These are phyloP conservation scores for Orthonyx spaldingii DNA, from an alignment of 2,113 vertebrate species.

Conservation along the genomic window DNA sequence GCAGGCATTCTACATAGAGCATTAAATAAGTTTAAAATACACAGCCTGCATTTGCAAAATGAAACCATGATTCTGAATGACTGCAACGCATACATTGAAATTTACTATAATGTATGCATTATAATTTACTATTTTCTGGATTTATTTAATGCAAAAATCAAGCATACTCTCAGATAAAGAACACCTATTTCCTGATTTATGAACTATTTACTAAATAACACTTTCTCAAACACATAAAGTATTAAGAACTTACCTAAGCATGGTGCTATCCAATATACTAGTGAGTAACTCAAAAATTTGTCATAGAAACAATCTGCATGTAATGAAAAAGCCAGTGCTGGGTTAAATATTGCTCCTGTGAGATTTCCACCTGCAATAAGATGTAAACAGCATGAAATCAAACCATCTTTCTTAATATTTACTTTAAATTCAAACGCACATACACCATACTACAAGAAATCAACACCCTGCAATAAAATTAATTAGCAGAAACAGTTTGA, in stretches of 20 bases:
- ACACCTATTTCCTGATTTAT: neutral
- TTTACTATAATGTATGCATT: neutral
- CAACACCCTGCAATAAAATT: neutral
- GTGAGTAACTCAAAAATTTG: slow-evolving; percentile 75
- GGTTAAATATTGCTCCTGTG: slow-evolving; percentile 92
- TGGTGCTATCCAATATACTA: slow-evolving; percentile 90
- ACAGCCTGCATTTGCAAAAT: neutral
- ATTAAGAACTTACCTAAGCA: slow-evolving; percentile 78
- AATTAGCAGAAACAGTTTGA: neutral
- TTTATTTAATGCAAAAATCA: neutral
- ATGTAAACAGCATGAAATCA: slow-evolving; percentile 12
- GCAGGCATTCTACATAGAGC: neutral
- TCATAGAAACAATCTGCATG: slow-evolving; percentile 84
- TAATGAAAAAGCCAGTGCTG: slow-evolving; percentile 87
- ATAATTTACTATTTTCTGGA: neutral
- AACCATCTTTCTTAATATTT: neutral
- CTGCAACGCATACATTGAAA: neutral
- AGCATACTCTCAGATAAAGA: neutral
- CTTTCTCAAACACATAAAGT: neutral
- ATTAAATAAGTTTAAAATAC: neutral
- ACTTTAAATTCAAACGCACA: neutral
- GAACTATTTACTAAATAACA: neutral
- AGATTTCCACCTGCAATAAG: slow-evolving; percentile 78
- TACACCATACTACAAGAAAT: neutral
- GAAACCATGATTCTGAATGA: neutral